These are phyloP conservation scores for Nycticebus coucang DNA, from an alignment of 2,113 vertebrate genomes.

Conservation along the genomic window DNA sequence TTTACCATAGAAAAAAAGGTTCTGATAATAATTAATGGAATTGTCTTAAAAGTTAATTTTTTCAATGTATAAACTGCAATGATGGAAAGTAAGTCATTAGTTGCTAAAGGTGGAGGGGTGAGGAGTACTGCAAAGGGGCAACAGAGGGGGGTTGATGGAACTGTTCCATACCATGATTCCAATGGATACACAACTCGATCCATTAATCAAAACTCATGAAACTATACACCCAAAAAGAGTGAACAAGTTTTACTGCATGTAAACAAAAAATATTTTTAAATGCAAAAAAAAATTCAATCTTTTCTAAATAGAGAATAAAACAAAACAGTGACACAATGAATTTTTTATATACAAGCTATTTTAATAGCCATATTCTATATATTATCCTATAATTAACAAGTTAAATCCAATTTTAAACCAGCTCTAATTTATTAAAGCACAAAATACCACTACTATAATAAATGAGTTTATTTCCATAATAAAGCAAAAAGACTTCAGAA, in stretches of 20 bases:
- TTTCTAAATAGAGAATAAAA: constrained; percentile 22
- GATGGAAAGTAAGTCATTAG: background rate
- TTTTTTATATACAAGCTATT: background rate
- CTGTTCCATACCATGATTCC: background rate
- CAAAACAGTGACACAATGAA: constrained; percentile 3
- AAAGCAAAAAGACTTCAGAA: constrained; percentile 29
- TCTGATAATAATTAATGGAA: background rate
- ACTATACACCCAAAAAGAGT: background rate
- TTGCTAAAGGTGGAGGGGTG: background rate
- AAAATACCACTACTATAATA: constrained; percentile 15
- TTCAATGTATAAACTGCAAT: background rate
- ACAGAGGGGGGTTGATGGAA: background rate
- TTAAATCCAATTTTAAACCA: constrained; percentile 40
- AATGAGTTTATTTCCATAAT: background rate
- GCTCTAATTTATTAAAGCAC: constrained; percentile 43
- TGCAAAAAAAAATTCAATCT: background rate
- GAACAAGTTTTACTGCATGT: background rate
- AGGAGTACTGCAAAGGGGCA: background rate
- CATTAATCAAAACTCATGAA: background rate
- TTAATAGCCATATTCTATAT: background rate
- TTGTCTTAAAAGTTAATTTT: constrained; percentile 31
- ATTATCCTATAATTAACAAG: background rate
- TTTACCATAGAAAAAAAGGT: background rate
- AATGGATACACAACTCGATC: background rate
- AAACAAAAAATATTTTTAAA: constrained; percentile 12